These are phyloP conservation scores for pig (Sus scrofa) DNA, from an alignment of 2,113 vertebrate species.

Conservation along the genomic window DNA sequence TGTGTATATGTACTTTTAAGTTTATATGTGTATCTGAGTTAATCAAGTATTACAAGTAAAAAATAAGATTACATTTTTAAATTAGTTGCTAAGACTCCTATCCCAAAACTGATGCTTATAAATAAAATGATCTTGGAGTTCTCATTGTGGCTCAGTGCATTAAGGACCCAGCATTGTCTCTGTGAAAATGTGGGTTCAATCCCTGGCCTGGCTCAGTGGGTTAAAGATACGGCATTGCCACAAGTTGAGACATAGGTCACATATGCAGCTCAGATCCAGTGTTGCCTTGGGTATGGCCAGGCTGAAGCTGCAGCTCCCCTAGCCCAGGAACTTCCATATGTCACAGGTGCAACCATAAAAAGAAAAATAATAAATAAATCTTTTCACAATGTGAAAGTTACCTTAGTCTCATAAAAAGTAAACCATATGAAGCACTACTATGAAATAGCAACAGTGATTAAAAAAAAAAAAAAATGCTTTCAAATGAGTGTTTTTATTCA, in stretches of 20 bases:
- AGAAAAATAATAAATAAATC: not conserved
- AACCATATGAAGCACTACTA: not conserved
- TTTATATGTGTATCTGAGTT: not conserved
- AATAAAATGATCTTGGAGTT: slow-evolving; percentile 12
- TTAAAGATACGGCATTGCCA: too few species aligned
- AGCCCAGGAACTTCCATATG: too few species aligned
- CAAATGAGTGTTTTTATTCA: slow-evolving; percentile 48
- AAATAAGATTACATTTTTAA: slow-evolving; percentile 57
- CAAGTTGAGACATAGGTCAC: too few species aligned
- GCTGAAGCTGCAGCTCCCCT: too few species aligned
- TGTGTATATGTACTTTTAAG: not conserved
- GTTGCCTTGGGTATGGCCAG: too few species aligned
- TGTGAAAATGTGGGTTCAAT: too few species aligned
- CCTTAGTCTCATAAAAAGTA: slow-evolving; percentile 42
- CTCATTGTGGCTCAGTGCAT: too few species aligned
- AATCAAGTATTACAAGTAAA: slow-evolving; percentile 52
- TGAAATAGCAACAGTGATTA: slow-evolving; percentile 45
- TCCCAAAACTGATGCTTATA: slow-evolving; percentile 52
- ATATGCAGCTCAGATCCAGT: too few species aligned
- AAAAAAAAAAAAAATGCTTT: not conserved
- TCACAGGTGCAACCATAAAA: too few species aligned
- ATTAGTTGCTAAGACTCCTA: not conserved
- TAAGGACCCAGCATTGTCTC: too few species aligned
- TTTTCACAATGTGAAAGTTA: not conserved
- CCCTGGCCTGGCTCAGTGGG: too few species aligned